Conservation (phyloP, 1,140 invertebrate genomes). For the Drosophila neocordata region DNA sequence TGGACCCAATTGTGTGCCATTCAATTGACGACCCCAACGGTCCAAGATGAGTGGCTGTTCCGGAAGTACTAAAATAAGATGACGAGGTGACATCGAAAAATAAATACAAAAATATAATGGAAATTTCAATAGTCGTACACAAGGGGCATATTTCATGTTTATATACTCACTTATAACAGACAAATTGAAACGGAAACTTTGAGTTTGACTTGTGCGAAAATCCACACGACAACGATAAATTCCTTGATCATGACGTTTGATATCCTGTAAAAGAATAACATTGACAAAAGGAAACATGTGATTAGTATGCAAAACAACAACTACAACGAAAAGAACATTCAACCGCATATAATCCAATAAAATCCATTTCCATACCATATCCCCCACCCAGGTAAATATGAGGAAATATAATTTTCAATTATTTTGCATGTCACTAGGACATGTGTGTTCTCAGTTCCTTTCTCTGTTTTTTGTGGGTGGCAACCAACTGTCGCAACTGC, state of each 20-base stretch:
- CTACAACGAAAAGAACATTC: too few species aligned
- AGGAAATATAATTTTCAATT: constrained; percentile 68
- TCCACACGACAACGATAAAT: constrained; percentile 94
- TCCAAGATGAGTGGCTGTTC: constrained; percentile 93
- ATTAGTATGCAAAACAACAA: constrained; percentile 54
- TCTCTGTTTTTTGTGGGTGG: neutral
- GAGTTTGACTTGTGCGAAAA: constrained; percentile 93
- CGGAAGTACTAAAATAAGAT: constrained; percentile 88
- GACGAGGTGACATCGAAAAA: constrained; percentile 13
- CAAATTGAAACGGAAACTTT: constrained; percentile 93
- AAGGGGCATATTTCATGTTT: constrained; percentile 15
- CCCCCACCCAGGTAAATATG: constrained; percentile 3
- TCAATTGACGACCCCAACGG: constrained; percentile 88
- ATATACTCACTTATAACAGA: constrained; percentile 92
- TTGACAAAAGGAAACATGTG: constrained; percentile 57
- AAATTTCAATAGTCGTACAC: constrained; percentile 22
- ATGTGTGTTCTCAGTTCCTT: constrained; percentile 25
- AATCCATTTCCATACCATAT: neutral
- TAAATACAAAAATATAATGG: constrained; percentile 15
- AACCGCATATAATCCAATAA: too few species aligned
- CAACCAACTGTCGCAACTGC: neutral
- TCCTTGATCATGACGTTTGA: constrained; percentile 92
- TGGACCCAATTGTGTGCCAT: constrained; percentile 89
- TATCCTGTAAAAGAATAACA: constrained; percentile 84
- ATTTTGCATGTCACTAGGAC: constrained; percentile 62